These are phyloP conservation scores for Euplagia quadripunctaria DNA, from an alignment of 2,888 invertebrate genomes.

Conservation along the genomic window DNA sequence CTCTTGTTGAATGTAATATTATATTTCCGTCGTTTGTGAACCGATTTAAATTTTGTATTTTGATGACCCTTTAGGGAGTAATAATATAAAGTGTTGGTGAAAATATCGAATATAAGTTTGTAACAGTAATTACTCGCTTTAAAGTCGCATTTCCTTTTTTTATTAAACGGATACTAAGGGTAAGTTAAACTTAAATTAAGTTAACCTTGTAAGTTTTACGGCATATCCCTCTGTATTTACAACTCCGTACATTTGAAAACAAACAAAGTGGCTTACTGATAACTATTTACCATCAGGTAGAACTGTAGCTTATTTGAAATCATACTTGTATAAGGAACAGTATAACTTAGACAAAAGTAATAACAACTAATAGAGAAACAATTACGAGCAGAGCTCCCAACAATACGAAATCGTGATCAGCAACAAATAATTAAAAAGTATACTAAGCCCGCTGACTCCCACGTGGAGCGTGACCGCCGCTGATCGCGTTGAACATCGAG, in stretches of 20 bases:
- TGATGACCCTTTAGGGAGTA: too few relatives aligned
- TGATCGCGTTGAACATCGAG: constrained; percentile 9
- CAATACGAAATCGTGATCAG: constrained; percentile 44
- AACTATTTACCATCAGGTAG: neutral
- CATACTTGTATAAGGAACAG: neutral
- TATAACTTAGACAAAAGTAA: constrained; percentile 15
- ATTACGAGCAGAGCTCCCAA: constrained; percentile 31
- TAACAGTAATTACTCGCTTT: neutral
- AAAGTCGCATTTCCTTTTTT: neutral
- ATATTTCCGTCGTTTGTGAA: too few relatives aligned
- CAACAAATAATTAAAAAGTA: constrained; percentile 44
- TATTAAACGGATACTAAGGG: neutral
- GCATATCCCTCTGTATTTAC: neutral
- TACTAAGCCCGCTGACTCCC: constrained; percentile 35
- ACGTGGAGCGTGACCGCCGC: constrained; percentile 44
- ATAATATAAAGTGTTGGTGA: too few relatives aligned
- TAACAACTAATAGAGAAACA: constrained; percentile 26
- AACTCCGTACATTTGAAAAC: neutral
- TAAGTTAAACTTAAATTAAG: neutral
- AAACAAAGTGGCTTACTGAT: neutral
- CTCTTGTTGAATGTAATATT: too few relatives aligned
- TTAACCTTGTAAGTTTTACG: neutral
- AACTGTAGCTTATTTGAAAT: neutral
- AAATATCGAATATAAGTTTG: neutral
- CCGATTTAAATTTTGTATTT: too few relatives aligned